Evolutionary conservation across 2,797 vertebrate species (phyloP).

Genomic region (Microctenopoma stevenorrisi): DNA sequence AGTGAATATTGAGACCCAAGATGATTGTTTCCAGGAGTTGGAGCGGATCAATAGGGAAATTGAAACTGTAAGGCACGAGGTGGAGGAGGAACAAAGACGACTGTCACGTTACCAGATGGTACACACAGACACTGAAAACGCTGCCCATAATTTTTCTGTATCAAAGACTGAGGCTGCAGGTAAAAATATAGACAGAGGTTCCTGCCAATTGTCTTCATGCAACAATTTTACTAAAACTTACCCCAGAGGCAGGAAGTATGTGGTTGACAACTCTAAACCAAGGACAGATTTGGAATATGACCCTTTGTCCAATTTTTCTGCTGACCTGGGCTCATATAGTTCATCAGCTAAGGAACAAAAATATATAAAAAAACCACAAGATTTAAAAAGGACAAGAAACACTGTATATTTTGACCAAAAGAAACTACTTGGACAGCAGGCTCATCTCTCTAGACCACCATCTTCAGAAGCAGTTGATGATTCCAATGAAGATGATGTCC

Average conservation of each 20-base stretch:
- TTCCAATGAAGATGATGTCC: constrained; percentile 75
- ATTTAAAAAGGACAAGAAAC: constrained; percentile 43
- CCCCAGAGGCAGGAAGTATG: constrained; percentile 73
- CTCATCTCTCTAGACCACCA: neutral
- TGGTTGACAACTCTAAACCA: constrained; percentile 80
- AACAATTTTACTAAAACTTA: constrained; percentile 5
- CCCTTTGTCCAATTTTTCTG: constrained; percentile 85
- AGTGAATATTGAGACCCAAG: constrained; percentile 47
- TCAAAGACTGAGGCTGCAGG: constrained; percentile 18
- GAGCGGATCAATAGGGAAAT: constrained; percentile 83
- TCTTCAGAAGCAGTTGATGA: constrained; percentile 72
- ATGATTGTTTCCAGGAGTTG: constrained; percentile 74
- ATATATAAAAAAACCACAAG: constrained; percentile 13
- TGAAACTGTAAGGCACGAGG: constrained; percentile 79
- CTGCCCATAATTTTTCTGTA: neutral
- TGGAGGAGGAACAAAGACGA: constrained; percentile 81
- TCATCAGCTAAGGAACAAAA: constrained; percentile 55
- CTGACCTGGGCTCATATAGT: constrained; percentile 71
- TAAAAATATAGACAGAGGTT: constrained; percentile 46
- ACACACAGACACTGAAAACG: constrained; percentile 45
- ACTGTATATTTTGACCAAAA: neutral
- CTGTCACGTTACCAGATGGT: constrained; percentile 73
- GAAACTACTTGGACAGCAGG: neutral
- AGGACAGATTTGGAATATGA: constrained; percentile 85
- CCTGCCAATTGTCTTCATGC: constrained; percentile 21